Evolutionary conservation across 2,888 invertebrate species (phyloP).

Genomic region (Itoplectis maculator): DNA sequence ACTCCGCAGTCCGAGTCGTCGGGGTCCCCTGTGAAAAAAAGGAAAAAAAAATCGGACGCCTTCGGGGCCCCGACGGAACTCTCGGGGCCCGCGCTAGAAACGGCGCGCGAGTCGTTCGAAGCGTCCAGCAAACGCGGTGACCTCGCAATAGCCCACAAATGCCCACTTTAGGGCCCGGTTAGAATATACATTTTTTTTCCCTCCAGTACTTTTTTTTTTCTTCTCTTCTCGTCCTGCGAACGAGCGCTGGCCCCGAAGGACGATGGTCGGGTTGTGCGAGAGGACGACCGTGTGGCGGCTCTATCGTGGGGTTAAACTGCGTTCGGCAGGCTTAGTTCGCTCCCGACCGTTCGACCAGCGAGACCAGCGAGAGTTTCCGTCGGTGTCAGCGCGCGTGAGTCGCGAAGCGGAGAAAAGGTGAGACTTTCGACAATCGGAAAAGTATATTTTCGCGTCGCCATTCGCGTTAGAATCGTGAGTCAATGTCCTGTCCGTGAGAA

Average conservation of each 20-base stretch:
- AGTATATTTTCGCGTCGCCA: neutral
- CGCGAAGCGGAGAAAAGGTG: slow-evolving; percentile 46
- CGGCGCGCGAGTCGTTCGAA: slow-evolving; percentile 60
- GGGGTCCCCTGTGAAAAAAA: slow-evolving; percentile 53
- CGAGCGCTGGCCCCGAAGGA: slow-evolving; percentile 72
- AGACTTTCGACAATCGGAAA: slow-evolving; percentile 32
- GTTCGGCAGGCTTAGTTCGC: slow-evolving; percentile 77
- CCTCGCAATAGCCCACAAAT: slow-evolving; percentile 77
- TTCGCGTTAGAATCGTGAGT: neutral
- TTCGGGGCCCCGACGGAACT: slow-evolving; percentile 63
- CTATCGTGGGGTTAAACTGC: slow-evolving; percentile 77
- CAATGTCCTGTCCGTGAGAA: neutral
- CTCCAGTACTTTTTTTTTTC: slow-evolving; percentile 72
- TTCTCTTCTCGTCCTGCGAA: slow-evolving; percentile 65
- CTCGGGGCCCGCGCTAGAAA: slow-evolving; percentile 62
- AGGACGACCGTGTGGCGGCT: slow-evolving; percentile 54
- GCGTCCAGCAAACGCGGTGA: slow-evolving; percentile 71
- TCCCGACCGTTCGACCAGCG: slow-evolving; percentile 74
- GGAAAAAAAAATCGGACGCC: slow-evolving; percentile 64
- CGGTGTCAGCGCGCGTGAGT: slow-evolving; percentile 11
- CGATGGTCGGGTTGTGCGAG: slow-evolving; percentile 74
- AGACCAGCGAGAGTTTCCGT: slow-evolving; percentile 60
- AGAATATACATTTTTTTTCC: slow-evolving; percentile 68
- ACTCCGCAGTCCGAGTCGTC: slow-evolving; percentile 52
- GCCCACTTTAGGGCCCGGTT: slow-evolving; percentile 75